Conservation (phyloP, 2,797 vertebrate species). For the Stomatorhinus walkeri region DNA sequence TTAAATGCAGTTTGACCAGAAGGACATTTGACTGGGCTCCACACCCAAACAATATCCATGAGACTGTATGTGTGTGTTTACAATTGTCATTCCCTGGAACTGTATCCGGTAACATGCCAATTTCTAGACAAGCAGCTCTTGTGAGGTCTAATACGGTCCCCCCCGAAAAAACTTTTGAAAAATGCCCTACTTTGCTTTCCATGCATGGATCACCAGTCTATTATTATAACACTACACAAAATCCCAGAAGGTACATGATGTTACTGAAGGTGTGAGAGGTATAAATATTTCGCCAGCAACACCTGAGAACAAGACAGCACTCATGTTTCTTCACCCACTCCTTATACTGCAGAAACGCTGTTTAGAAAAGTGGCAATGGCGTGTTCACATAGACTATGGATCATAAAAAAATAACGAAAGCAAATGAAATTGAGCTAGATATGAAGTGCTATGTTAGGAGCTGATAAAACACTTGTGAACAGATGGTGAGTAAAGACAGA, state of each 20-base stretch:
- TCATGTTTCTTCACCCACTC: background rate
- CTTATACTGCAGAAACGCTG: background rate
- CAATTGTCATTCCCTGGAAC: background rate
- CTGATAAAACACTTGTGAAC: background rate
- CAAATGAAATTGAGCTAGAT: background rate
- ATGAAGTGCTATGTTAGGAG: background rate
- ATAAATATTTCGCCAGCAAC: background rate
- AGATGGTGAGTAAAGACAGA: background rate
- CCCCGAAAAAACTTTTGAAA: background rate
- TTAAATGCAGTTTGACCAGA: background rate
- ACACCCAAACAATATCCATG: slow-evolving; percentile 39
- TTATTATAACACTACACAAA: slow-evolving; percentile 18
- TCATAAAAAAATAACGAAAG: background rate
- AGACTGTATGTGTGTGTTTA: slow-evolving; percentile 15
- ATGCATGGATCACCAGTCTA: slow-evolving; percentile 17
- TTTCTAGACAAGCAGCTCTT: background rate
- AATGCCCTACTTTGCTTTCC: background rate
- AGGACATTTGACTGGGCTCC: slow-evolving; percentile 18
- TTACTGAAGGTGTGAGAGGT: background rate
- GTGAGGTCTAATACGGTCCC: background rate
- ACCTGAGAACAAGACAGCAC: background rate
- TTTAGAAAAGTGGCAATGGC: background rate
- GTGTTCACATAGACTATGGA: background rate
- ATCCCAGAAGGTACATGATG: background rate
- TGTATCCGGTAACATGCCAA: background rate